Base-by-base conservation (phyloP, 2,113 vertebrate genomes). In the Camelus dromedarius region DNA sequence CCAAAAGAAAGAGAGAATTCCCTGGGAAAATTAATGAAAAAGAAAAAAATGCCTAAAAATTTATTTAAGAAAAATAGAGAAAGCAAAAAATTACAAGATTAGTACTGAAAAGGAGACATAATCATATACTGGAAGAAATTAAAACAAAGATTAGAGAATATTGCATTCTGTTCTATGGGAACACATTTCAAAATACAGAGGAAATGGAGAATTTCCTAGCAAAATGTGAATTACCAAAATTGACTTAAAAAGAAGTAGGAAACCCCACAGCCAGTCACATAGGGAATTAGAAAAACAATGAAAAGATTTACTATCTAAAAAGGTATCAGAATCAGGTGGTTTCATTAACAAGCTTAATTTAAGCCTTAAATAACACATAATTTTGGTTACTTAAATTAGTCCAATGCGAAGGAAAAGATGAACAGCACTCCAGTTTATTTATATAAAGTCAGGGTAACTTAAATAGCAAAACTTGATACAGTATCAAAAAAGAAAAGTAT, bases 11-110 rank as follows among this genome's bases (percentile, higher is more conserved):
- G 12, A 89, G 5, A 67, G n/a, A 80, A 60, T 80, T 80, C 24
- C 90, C 76, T 93, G 72, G 80, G 85, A 83, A 83, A 54, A 58
- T 30, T 38, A 92, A 48, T 72, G 46, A 83, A 69, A 92, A 96
- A 72, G 83, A 67, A 73, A 67, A 73, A 90, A 86, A 50, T 79
- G 46, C 11, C 72, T 95, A 80, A 85, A 94, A 72, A 48, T 86
- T 64, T 42, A 14, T 58, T 80, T 93, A 94, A 76, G 86, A 76
- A 76, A 81, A 91, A 81, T 52, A 94, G 75, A 91, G 24, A 73
- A 96, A 91, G 38, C 35, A 50, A 80, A 75, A 76, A 54, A 46
- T 67, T 69, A 46, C 7, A 94, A 52, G 42, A 64, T 81, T 54
- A 62, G 32, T 88, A 70, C 38, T 54, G 8, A 75, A 81, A 86